Conservation (phyloP, 2,113 vertebrate species). For the Sardina pilchardus region DNA sequence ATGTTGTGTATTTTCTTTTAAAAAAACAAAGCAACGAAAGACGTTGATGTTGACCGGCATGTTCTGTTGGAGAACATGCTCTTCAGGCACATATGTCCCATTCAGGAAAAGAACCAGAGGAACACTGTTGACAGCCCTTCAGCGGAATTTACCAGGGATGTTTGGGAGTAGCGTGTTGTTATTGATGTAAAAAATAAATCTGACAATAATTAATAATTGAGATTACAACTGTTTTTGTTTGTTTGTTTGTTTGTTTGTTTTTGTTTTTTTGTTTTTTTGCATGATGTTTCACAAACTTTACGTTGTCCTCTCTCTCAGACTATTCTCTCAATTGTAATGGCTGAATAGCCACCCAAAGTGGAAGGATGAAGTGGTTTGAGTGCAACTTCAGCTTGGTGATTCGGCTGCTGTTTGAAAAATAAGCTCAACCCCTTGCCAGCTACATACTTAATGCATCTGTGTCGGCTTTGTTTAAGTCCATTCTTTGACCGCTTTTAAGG, state of each 20-base stretch:
- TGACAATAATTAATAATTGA: background rate
- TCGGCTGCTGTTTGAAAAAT: too few relatives aligned
- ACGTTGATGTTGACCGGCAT: background rate
- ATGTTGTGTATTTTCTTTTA: slow-evolving; percentile 7
- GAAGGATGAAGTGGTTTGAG: background rate
- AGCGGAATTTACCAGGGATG: background rate
- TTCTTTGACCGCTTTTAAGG: background rate
- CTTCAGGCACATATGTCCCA: background rate
- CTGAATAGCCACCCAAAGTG: background rate
- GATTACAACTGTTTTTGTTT: background rate
- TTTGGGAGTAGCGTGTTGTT: background rate
- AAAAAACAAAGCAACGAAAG: background rate
- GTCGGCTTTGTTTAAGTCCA: background rate
- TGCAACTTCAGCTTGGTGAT: background rate
- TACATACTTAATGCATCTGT: background rate
- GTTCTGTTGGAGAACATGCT: background rate
- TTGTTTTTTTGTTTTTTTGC: background rate
- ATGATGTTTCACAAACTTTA: background rate
- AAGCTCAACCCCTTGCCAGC: background rate
- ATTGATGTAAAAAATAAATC: slow-evolving; percentile 19
- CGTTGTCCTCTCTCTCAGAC: background rate
- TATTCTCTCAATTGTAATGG: background rate
- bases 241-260: too few relatives aligned
- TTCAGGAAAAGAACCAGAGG: background rate
- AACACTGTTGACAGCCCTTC: background rate